Conservation (phyloP, 2,113 vertebrate genomes). For the mouse (Mus musculus) region GRCm39 chr19:10183001-10183500, state of each 20-base stretch:
- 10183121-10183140: too few species aligned
- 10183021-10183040: neutral
- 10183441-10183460: too few species aligned
- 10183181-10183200: too few species aligned
- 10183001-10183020: neutral
- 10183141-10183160: neutral
- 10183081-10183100: neutral
- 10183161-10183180: too few species aligned
- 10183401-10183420: neutral
- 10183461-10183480: neutral
- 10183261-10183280: neutral
- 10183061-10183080: neutral
- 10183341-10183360: neutral
- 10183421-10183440: neutral
- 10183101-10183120: neutral
- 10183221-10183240: too few species aligned
- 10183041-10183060: neutral
- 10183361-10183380: neutral
- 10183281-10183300: neutral
- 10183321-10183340: neutral
- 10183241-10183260: too few species aligned
- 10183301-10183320: neutral
- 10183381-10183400: neutral
- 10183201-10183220: too few species aligned
- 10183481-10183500: neutral